Evolutionary conservation across 2,888 invertebrate species (phyloP).

Genomic region (Campoletis raptor): DNA sequence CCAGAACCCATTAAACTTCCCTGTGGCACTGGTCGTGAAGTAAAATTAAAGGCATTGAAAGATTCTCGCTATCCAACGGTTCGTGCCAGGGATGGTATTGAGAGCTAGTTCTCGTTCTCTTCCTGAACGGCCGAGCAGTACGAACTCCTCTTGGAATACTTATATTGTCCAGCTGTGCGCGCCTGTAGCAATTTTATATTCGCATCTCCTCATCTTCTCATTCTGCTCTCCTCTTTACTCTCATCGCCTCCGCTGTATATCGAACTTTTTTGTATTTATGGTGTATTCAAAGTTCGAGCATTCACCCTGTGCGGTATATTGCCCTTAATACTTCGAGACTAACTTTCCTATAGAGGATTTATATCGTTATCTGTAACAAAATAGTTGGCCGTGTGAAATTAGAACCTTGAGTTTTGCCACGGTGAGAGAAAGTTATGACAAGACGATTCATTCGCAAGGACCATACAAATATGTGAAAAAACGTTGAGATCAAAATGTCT

Average conservation of each 20-base stretch:
- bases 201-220: slow-evolving; percentile 47
- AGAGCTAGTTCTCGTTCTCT: slow-evolving; percentile 52
- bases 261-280: slow-evolving; percentile 41
- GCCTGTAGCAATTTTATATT: slow-evolving; percentile 62
- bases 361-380: neutral
- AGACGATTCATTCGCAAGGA: neutral
- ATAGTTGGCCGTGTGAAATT: neutral
- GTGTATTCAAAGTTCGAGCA: slow-evolving; percentile 39
- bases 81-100: slow-evolving; percentile 65
- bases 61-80: slow-evolving; percentile 66
- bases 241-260: slow-evolving; percentile 42
- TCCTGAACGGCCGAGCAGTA: slow-evolving; percentile 57
- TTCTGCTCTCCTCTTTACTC: slow-evolving; percentile 32
- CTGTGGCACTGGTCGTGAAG: slow-evolving; percentile 61
- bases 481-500: neutral
- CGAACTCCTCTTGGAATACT: slow-evolving; percentile 54
- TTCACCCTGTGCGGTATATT: slow-evolving; percentile 16
- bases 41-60: slow-evolving; percentile 68
- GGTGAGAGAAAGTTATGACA: neutral
- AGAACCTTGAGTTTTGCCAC: neutral
- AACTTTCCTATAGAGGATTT: neutral
- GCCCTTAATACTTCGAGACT: slow-evolving; percentile 7
- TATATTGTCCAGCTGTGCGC: slow-evolving; percentile 63
- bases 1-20: slow-evolving; percentile 67
- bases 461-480: neutral